Base-by-base conservation (phyloP, 2,888 invertebrate genomes). In the Drosophila limbata region DNA sequence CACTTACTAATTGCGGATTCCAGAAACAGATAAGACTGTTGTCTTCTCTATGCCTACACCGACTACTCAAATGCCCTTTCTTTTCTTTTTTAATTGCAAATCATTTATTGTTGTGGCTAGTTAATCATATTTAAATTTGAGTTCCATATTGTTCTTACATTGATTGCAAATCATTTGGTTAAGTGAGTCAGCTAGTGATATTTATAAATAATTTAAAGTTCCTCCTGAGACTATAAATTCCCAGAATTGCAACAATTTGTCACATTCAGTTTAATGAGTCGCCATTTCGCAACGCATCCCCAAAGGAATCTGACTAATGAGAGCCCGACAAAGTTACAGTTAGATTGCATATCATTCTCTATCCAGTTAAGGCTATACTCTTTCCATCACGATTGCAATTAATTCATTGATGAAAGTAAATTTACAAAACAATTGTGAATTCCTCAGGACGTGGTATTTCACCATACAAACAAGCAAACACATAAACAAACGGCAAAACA, bases 1-100 rank as follows among this genome's bases (percentile, higher is more conserved):
- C 65, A 62, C 63, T 66, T 69, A 59, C 35, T 57, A 61, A 51
- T 40, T 60, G 55, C 35, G 15, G 8, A 13, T 35, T 50, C 9
- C 11, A 19, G 31, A 4, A 50, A 8, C 13, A 21, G 52, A 55
- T 59, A 57, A 47, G 39, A 3, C 6, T n/a, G 1, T 25, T 9
- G 10, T 35, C 19, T 31, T 33, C 13, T 1, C 5, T 4, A 13
- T 19, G 10, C 1, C 13, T n/a, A 10, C 19, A 33, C 6, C 31
- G 31, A 40, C 28, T 55, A 5, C 8, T 11, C 17, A 1, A 13
- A 33, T 31, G n/a, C 19, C 19, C 39, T 52, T 11, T 51, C 11
- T 28, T 5, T 28, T 6, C 0, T 6, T 25, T 0, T 28, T 28
- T 25, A 4, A 25, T 17, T 50, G 3, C 15, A 50, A 11, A 13